Conservation (phyloP, 1,140 invertebrate species). For the Pomacea maculata region DNA sequence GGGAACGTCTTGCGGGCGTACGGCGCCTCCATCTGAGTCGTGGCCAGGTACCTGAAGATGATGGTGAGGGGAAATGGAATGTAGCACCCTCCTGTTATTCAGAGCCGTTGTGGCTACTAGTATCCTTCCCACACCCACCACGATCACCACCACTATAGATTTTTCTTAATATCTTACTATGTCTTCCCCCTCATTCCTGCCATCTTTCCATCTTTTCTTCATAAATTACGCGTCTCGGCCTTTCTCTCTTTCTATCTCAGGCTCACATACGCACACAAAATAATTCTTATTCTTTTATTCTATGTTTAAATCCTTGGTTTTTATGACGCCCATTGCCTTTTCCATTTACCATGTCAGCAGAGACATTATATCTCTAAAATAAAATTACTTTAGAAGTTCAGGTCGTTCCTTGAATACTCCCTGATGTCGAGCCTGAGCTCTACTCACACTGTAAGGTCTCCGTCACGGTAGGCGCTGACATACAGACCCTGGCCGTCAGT, state of each 20-base stretch:
- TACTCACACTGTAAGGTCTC: conserved; percentile 24
- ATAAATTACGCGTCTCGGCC: no score
- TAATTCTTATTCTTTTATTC: background rate
- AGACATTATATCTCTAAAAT: background rate
- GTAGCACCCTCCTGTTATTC: background rate
- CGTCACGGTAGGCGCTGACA: conserved; percentile 29
- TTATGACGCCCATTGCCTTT: background rate
- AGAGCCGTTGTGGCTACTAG: background rate
- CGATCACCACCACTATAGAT: background rate
- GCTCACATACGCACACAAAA: background rate
- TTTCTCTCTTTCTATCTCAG: background rate
- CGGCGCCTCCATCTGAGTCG: conserved; percentile 82
- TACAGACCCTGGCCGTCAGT: conserved; percentile 31
- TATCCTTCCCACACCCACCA: no score
- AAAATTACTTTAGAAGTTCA: background rate
- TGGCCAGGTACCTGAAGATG: conserved; percentile 13
- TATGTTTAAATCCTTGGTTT: no score
- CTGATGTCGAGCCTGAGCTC: no score
- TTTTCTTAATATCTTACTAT: background rate
- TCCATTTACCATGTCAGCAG: background rate
- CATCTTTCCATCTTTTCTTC: no score
- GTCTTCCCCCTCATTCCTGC: background rate
- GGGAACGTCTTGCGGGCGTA: conserved; percentile 89
- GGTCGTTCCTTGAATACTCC: no score
- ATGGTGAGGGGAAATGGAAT: background rate